These are phyloP conservation scores for Drosophila guanche DNA, from an alignment of 1,140 invertebrate genomes.

Conservation along the genomic window DNA sequence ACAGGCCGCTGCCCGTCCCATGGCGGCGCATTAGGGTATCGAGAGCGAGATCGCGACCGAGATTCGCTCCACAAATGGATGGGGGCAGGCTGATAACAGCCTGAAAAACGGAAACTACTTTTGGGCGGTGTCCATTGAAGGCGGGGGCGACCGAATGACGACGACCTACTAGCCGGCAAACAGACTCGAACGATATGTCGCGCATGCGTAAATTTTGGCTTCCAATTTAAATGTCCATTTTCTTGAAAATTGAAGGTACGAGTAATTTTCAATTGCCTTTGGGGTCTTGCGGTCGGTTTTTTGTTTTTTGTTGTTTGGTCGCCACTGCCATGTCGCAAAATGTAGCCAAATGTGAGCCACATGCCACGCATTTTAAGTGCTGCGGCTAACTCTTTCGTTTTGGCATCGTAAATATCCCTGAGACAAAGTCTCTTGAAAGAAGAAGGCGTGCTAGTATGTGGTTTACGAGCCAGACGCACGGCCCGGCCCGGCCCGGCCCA, in stretches of 20 bases:
- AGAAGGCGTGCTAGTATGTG: constrained; percentile 16
- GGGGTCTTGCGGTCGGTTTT: constrained; percentile 12
- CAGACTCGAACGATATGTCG: constrained; percentile 37
- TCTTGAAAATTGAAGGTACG: constrained; percentile 71
- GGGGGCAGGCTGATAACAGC: constrained; percentile 24
- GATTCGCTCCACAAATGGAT: constrained; percentile 42
- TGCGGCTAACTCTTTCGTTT: constrained; percentile 29
- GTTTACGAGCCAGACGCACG: neutral
- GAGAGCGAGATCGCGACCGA: constrained; percentile 14
- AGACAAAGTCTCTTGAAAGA: constrained; percentile 11
- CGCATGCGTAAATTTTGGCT: constrained; percentile 51
- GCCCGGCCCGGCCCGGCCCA: constrained; percentile 9
- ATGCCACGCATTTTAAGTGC: constrained; percentile 75
- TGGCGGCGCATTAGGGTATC: constrained; percentile 23
- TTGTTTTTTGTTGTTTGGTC: constrained; percentile 37
- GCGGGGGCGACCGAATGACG: constrained; percentile 27
- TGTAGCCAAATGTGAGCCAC: constrained; percentile 59
- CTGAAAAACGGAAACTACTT: neutral
- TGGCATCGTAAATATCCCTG: constrained; percentile 59
- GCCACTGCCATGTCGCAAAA: constrained; percentile 58
- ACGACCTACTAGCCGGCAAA: constrained; percentile 8
- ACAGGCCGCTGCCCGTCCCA: neutral
- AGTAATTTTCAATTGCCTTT: constrained; percentile 69
- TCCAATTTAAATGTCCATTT: constrained; percentile 74
- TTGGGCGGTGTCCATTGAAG: constrained; percentile 5